A percentile compares a stretch with the other conserved stretches of the same genome.
phyloP scores from a whole-genome alignment of 1,140 invertebrate species.

The Aphis craccivora region DNA sequence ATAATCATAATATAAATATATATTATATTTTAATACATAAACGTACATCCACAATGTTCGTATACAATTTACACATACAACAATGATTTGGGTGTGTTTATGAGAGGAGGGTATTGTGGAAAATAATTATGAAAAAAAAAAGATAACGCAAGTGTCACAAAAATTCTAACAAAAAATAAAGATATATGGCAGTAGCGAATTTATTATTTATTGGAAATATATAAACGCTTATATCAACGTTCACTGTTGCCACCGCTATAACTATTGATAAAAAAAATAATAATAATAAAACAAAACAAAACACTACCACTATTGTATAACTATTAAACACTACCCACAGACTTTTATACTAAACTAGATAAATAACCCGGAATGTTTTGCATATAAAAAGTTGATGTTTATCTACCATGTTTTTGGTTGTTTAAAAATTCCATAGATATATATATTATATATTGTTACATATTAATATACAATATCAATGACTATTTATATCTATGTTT shows the following conservation, averaged over 20 bases:
- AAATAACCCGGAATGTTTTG: slow-evolving; percentile 18
- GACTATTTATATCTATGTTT: neutral
- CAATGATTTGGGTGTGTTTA: neutral
- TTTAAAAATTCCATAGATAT: neutral
- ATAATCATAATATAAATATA: slow-evolving; percentile 1
- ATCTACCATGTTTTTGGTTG: neutral
- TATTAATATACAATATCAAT: neutral
- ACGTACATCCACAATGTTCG: slow-evolving; percentile 24
- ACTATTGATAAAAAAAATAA: neutral
- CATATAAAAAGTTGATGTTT: neutral
- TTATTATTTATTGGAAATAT: slow-evolving; percentile 23
- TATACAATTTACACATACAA: slow-evolving; percentile 22
- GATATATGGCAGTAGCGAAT: neutral
- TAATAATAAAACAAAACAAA: slow-evolving; percentile 8
- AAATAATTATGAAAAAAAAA: neutral
- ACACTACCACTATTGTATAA: slow-evolving; percentile 22
- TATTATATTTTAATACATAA: slow-evolving; percentile 31
- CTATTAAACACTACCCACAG: slow-evolving; percentile 16
- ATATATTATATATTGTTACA: neutral
- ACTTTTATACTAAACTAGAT: neutral
- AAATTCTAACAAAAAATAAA: slow-evolving; percentile 27
- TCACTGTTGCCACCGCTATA: neutral
- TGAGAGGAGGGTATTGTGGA: neutral
- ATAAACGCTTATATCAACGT: neutral
- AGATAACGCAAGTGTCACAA: neutral